Conservation (phyloP, 2,888 invertebrate species). For the Drosophila limbata region DNA sequence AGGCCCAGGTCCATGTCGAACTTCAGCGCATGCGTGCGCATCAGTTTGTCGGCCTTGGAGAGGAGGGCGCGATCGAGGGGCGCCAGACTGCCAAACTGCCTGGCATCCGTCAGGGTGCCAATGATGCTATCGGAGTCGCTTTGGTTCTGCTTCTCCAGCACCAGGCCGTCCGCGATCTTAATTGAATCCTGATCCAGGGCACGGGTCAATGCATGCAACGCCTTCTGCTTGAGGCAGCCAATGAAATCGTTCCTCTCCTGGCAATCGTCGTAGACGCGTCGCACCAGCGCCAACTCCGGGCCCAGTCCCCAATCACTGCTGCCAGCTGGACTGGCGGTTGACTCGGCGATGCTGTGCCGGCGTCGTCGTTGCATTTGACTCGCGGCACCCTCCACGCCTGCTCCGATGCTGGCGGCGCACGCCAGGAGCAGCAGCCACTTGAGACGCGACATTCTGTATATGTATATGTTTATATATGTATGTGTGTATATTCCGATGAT, state of each 20-base stretch:
- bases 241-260: conserved; percentile 88
- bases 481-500: conserved; percentile 13
- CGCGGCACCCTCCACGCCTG: conserved; percentile 38
- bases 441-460: conserved; percentile 56
- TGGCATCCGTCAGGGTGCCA: conserved; percentile 86
- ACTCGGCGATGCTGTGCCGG: conserved; percentile 50
- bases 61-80: conserved; percentile 86
- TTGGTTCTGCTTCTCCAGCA: conserved; percentile 87
- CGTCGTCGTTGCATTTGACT: conserved; percentile 60
- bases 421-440: conserved; percentile 72
- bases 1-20: conserved; percentile 86
- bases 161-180: conserved; percentile 88
- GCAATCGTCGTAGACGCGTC: conserved; percentile 88
- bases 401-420: conserved; percentile 46
- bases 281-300: conserved; percentile 87
- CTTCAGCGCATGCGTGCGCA: conserved; percentile 88
- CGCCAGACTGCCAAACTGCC: conserved; percentile 87
- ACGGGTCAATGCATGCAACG: conserved; percentile 87
- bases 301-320: conserved; percentile 72
- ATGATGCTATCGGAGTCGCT: conserved; percentile 85
- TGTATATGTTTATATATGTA: not conserved
- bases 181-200: conserved; percentile 88
- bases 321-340: not conserved
- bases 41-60: conserved; percentile 87
- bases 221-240: conserved; percentile 88